Percentiles rank a stretch among this genome's conserved stretches.
phyloP scores from a whole-genome alignment of 2,113 vertebrate genomes.

The Pyrgilauda ruficollis region DNA sequence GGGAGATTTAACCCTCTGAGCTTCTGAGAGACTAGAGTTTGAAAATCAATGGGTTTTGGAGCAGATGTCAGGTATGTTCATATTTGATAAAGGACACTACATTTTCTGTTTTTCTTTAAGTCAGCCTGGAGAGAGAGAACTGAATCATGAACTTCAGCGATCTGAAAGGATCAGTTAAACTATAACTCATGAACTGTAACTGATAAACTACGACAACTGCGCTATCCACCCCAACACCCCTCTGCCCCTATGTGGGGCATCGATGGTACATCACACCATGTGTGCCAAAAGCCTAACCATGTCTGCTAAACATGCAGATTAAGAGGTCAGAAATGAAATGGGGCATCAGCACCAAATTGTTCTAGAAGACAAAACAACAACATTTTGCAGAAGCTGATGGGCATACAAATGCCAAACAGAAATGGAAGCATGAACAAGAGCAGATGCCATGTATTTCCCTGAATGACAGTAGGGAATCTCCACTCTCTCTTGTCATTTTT shows the following conservation, averaged over 20 bases:
- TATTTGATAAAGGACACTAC: background rate
- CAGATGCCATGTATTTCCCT: slow-evolving; percentile 1
- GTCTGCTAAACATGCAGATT: background rate
- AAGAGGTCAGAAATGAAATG: fast-evolving
- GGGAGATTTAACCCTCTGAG: background rate
- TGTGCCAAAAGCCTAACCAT: background rate
- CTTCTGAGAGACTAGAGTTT: background rate
- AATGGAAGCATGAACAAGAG: background rate
- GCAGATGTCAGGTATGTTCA: background rate
- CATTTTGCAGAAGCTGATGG: background rate
- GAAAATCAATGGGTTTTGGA: background rate
- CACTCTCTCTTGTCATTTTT: background rate
- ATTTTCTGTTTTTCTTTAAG: background rate
- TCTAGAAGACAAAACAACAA: background rate
- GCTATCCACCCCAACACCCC: background rate
- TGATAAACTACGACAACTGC: background rate
- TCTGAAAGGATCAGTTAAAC: background rate
- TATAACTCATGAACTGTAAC: background rate
- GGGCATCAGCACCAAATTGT: background rate
- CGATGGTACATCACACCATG: fast-evolving
- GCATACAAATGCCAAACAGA: background rate
- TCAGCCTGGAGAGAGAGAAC: background rate
- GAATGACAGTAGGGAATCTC: background rate
- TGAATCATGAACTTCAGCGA: background rate
- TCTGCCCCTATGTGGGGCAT: background rate